phyloP scores from a whole-genome alignment of 2,797 vertebrate genomes.

The Melanotaenia pygmaea region DNA sequence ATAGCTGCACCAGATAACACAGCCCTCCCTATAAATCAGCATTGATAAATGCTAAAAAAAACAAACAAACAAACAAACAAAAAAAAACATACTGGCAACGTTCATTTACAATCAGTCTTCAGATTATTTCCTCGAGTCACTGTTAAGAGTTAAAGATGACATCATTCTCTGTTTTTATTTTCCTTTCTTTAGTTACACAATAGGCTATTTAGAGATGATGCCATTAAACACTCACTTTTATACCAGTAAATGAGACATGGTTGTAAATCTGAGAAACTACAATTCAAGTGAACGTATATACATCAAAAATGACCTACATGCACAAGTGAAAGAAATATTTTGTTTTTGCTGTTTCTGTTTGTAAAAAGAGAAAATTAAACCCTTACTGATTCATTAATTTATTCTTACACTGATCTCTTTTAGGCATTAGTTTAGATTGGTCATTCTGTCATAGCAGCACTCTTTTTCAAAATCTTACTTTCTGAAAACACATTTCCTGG shows the following conservation, averaged over 20 bases:
- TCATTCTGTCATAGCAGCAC: not conserved
- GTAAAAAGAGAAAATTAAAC: not conserved
- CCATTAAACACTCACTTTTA: not conserved
- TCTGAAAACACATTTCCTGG: not conserved
- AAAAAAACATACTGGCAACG: too few species aligned
- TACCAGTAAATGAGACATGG: not conserved
- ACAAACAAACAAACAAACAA: too few species aligned
- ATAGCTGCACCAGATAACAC: slow-evolving; percentile 5
- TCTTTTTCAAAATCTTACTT: not conserved
- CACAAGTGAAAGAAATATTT: not conserved
- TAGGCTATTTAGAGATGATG: not conserved
- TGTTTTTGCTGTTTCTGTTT: not conserved
- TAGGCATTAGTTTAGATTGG: not conserved
- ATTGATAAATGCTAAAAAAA: not conserved
- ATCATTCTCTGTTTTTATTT: not conserved
- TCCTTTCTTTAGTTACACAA: not conserved
- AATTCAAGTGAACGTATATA: not conserved
- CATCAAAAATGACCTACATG: not conserved
- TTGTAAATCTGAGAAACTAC: not conserved
- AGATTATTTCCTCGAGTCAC: not conserved
- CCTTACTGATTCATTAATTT: not conserved
- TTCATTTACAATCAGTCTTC: not conserved
- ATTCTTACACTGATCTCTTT: not conserved
- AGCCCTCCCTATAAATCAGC: not conserved
- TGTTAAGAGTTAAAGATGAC: not conserved